Conservation (phyloP, 2,797 vertebrate genomes). For the Cottoperca gobio region DNA sequence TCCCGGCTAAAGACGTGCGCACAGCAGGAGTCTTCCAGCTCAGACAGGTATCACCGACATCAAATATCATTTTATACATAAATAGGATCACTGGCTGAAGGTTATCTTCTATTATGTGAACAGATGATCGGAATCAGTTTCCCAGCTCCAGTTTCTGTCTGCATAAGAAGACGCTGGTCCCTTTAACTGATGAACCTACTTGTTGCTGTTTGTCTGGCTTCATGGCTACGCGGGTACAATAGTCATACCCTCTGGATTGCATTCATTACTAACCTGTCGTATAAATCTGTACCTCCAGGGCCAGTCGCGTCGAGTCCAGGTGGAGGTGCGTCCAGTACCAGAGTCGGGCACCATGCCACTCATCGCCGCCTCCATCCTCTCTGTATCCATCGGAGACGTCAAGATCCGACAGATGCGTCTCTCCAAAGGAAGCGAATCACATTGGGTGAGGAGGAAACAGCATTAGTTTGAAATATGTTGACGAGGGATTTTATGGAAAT, state of each 20-base stretch:
- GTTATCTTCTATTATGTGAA: not conserved
- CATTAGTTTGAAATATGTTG: not conserved
- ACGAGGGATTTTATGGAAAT: not conserved
- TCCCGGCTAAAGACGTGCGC: conserved; percentile 88
- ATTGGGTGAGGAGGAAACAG: conserved; percentile 79
- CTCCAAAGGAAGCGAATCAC: conserved; percentile 62
- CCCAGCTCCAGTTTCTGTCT: not conserved
- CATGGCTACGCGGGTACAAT: no score
- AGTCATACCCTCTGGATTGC: not conserved
- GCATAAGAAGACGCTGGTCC: not conserved
- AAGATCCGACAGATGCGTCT: conserved; percentile 81
- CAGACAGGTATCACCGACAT: conserved; percentile 84
- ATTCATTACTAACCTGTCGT: not conserved
- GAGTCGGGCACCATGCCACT: conserved; percentile 96
- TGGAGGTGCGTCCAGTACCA: conserved; percentile 92
- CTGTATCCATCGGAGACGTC: conserved; percentile 91
- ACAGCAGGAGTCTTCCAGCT: conserved; percentile 97
- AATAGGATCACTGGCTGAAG: not conserved
- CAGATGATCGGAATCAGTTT: not conserved
- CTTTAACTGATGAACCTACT: not conserved
- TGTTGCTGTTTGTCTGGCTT: not conserved
- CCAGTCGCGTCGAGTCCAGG: conserved; percentile 92
- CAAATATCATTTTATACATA: no score
- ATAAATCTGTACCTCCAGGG: conserved; percentile 80
- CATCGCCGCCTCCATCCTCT: conserved; percentile 90